phyloP scores from a whole-genome alignment of 2,888 invertebrate genomes.

The Stenodera caucasica region DNA sequence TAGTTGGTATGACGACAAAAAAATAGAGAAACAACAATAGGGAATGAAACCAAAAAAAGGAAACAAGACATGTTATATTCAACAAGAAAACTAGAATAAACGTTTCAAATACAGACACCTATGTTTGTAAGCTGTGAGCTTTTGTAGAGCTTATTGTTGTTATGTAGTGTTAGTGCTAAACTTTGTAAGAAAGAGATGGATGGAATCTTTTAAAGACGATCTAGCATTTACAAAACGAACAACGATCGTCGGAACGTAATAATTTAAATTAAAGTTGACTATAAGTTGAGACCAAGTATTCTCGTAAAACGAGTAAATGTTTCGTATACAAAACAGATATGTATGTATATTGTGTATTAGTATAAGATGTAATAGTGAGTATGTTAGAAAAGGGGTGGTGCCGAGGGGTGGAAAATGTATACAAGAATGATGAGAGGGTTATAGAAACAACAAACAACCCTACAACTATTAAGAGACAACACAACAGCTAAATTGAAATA shows the following conservation, averaged over 20 bases:
- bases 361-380: background rate
- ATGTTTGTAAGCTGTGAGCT: background rate
- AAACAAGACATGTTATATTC: background rate
- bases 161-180: background rate
- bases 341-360: background rate
- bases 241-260: constrained; percentile 32
- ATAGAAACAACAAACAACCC: constrained; percentile 43
- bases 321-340: constrained; percentile 29
- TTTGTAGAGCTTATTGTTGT: constrained; percentile 2
- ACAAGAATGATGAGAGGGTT: background rate
- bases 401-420: background rate
- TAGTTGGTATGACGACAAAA: too few relatives aligned
- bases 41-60: background rate
- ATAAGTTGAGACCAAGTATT: constrained; percentile 47
- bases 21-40: background rate
- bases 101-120: background rate
- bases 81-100: background rate
- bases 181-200: background rate
- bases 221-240: constrained; percentile 24
- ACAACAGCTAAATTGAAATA: constrained; percentile 44
- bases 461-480: constrained; percentile 46
- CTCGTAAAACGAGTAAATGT: constrained; percentile 46
- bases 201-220: constrained; percentile 30
- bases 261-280: constrained; percentile 48
- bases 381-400: background rate